Evolutionary conservation across 2,113 vertebrate species (phyloP), one percentile per base, ranked within the genome.

Genomic region (Chiloscyllium plagiosum): DNA sequence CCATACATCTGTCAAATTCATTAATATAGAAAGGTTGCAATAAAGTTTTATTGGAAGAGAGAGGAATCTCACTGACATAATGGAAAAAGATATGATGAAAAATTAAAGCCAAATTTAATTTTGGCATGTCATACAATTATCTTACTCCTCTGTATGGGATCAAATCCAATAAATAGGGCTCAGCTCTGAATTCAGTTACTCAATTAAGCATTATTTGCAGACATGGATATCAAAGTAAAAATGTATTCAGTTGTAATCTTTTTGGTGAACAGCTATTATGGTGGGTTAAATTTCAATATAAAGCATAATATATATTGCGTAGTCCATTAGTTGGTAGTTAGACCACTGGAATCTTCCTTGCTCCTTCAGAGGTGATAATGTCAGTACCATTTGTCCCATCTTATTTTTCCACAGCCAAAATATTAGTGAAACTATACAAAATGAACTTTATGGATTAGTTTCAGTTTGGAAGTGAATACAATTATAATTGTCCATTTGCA

Each of bases 61-160:
- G 42, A 52, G 42, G 69, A 70, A 76, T 95, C 26, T 26, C 69
- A 33, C 94, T 72, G 94, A 19, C 94, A 95, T 95, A 72, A 95
- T 72, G 37, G 94, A 69, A 95, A 52, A 50, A 76, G 68, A 50
- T 95, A 95, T 50, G 19, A 94, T 94, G 69, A 95, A 70, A 95
- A 76, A 95, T 95, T 95, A 95, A 72, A 95, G 24, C 69, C 50
- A 72, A 95, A 95, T 95, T 95, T 37, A 72, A 95, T 95, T 95
- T 50, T 52, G 69, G 69, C 69, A 76, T 95, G 69, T 95, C 69
- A 52, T 24, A 52, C 94, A 72, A 76, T 95, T 95, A 95, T 95
- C 94, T 95, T 72, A 72, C 37, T 95, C 42, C 68, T 95, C 66
- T 95, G 68, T 52, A 95, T 33, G 50, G 94, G 15, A 95, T 20